Base-by-base conservation (phyloP, 2,797 vertebrate genomes). In the Peromyscus melanophrys region DNA sequence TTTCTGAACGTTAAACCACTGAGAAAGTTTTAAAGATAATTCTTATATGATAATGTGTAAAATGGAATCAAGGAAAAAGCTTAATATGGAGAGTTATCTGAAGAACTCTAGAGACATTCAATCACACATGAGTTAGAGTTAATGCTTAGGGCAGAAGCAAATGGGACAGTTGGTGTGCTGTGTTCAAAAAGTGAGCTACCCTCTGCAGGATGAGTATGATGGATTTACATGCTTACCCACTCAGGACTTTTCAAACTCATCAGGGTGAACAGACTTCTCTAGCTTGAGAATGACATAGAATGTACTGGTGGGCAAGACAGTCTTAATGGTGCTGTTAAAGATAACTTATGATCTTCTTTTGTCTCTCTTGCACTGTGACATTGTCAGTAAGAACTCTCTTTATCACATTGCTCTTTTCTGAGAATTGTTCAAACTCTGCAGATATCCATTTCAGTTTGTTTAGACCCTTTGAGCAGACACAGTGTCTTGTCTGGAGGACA, bases 1-100 rank as follows among this genome's bases (percentile, higher is more conserved):
- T 76, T 3, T 17, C 10, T 37, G 34, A 59, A 23, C 27, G 14
- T 83, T 88, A 92, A 92, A 61, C 73, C 77, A 89, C 4, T 55
- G n/a, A n/a, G 29, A 71, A 69, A 8, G 86, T 37, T 91, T 96
- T 52, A 31, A 90, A 82, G 55, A 71, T n/a, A 82, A 37, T 95
- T 96, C 94, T 71, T 49, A 27, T 61, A 55, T 43, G 29, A 57
- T 14, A 57, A 34, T 55, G 29, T 10, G 76, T 27, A 49, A 84
- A 27, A 52, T 89, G 13, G 8, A 94, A 92, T 65, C 1, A 52
- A 88, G 93, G 13, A 17, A 34, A 89, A 92, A 86, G 40, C 25
- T 91, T 16, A 69, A 61, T 57, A 55, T 77, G 71, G 43, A 69
- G 43, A 37, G 46, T 86, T 43, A 8, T 40, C 40, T 55, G 67